These are phyloP conservation scores for Cryptotis parvus DNA, from an alignment of 2,113 vertebrate species.

Conservation along the genomic window DNA sequence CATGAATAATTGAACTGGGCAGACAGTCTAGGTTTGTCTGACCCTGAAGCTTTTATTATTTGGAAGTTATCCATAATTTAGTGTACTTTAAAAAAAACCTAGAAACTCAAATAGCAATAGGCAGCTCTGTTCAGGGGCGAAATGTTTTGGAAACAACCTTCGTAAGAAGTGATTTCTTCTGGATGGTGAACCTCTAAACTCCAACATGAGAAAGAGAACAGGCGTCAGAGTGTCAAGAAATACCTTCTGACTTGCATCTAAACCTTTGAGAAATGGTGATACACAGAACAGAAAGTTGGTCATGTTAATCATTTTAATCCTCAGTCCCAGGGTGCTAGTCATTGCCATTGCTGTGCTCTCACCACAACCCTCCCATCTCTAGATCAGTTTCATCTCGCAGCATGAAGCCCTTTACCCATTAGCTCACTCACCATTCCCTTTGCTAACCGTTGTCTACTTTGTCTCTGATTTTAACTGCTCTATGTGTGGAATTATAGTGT, in stretches of 20 bases:
- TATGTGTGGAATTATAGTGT: not conserved
- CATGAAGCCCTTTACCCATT: not conserved
- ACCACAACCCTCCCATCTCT: not conserved
- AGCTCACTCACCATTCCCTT: not conserved
- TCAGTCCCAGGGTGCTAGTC: not conserved
- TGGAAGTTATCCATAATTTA: constrained; percentile 18
- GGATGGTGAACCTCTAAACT: constrained; percentile 85
- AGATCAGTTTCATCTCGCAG: not conserved
- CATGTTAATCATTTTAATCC: not conserved
- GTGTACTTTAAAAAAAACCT: constrained; percentile 22
- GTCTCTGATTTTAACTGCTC: not conserved
- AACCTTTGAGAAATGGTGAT: not conserved
- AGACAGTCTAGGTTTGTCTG: not conserved
- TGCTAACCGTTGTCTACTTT: not conserved
- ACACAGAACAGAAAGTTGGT: not conserved
- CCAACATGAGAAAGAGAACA: constrained; percentile 89
- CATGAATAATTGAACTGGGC: not conserved
- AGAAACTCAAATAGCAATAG: constrained; percentile 9
- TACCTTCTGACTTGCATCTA: constrained; percentile 42
- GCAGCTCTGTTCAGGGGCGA: not conserved
- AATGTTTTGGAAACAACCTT: constrained; percentile 1
- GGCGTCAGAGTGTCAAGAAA: constrained; percentile 88
- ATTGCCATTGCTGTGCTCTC: not conserved
- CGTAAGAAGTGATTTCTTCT: not conserved
- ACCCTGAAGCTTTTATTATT: constrained; percentile 12